Evolutionary conservation across 2,888 invertebrate genomes (phyloP), one percentile per base, ranked within the genome.

Genomic region (Rambutsinella grinnellia): DNA sequence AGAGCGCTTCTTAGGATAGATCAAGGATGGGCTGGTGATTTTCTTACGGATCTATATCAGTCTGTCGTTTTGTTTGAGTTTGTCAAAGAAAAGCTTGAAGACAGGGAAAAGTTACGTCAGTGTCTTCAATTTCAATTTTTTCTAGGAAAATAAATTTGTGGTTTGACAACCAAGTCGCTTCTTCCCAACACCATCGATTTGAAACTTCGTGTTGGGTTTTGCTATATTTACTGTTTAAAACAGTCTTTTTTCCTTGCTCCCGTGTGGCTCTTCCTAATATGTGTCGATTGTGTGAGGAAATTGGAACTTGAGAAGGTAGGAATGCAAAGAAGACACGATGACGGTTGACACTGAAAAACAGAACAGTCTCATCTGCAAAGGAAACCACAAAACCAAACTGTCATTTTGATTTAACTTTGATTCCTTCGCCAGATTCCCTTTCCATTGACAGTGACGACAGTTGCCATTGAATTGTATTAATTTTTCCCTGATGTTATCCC

Each of bases 381-480:
- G 71, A 71, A 71, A 71, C 71, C 71, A 71, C 71, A 61, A 63
- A 65, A 28, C 63, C 71, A 63, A 57, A 58, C 62, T 71, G 71
- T 71, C 71, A 56, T 46, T 71, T 63, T 57, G 57, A 67, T 54
- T 54, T 24, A 58, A n/a, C 63, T 71, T 71, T 28, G 56, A 56
- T 70, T 56, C 44, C 27, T 67, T 27, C 17, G 54, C 61, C 54
- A 61, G 54, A 61, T 53, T 70, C 28, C 36, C 51, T 71, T 62
- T 57, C 47, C 47, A 23, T 27, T 71, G 71, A 71, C 71, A 71
- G 21, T 53, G 23, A 51, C 26, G 56, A 51, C 71, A 57, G 19
- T 46, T 28, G 3, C 28, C 10, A 28, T 63, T 28, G 23, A 28
- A 23, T 57, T 65, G 63, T 63, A 36, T 65, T 63, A 46, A 49